Evolutionary conservation across 2,888 invertebrate species (phyloP).

Genomic region (Andrena minutula): DNA sequence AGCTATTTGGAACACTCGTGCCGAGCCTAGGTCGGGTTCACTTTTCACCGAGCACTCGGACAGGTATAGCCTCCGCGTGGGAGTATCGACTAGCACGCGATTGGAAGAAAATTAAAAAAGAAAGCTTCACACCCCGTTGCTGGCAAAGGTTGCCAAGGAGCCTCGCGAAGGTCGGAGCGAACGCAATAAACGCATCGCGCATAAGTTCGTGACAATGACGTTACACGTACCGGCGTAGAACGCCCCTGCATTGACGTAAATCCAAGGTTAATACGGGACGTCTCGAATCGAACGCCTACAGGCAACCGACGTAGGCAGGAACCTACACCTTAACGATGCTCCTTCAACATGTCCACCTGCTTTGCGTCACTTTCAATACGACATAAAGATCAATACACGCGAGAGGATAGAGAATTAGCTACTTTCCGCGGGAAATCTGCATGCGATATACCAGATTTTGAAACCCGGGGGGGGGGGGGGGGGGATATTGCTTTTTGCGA

Average conservation of each 20-base stretch:
- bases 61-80: not conserved
- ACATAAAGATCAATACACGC: slow-evolving; percentile 3
- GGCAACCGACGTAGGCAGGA: slow-evolving; percentile 53
- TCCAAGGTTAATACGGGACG: slow-evolving; percentile 73
- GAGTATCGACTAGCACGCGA: slow-evolving; percentile 3
- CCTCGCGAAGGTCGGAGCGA: slow-evolving; percentile 59
- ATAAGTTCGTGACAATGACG: slow-evolving; percentile 70
- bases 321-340: slow-evolving; percentile 58
- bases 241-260: slow-evolving; percentile 78
- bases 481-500: not conserved
- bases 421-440: not conserved
- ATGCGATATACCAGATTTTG: not conserved
- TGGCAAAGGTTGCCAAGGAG: slow-evolving; percentile 56
- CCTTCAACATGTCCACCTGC: slow-evolving; percentile 60
- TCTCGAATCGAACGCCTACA: slow-evolving; percentile 73
- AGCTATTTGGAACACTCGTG: not conserved
- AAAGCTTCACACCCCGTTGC: slow-evolving; percentile 26
- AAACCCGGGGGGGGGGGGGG: not conserved
- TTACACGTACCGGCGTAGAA: slow-evolving; percentile 66
- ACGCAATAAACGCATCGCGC: slow-evolving; percentile 66
- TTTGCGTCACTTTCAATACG: slow-evolving; percentile 14
- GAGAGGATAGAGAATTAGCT: not conserved
- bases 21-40: not conserved
- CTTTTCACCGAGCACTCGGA: not conserved
- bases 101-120: not conserved